These are phyloP conservation scores for Parnassius mnemosyne DNA, from an alignment of 2,888 invertebrate genomes.

Conservation along the genomic window DNA sequence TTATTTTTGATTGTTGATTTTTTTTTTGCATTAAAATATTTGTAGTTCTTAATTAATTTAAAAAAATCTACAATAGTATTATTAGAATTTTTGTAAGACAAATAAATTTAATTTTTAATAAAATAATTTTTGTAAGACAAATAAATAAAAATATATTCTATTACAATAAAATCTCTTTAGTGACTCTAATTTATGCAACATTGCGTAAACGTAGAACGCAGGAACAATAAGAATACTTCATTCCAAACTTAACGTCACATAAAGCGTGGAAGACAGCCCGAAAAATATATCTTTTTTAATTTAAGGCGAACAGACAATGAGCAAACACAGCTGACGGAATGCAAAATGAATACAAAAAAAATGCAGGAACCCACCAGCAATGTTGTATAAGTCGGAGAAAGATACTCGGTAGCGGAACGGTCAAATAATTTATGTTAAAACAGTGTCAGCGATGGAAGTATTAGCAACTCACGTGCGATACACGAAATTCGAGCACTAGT, in stretches of 20 bases:
- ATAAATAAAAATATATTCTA: no score
- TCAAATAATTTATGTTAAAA: slow-evolving; percentile 69
- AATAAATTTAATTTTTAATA: no score
- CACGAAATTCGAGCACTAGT: slow-evolving; percentile 45
- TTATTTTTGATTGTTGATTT: no score
- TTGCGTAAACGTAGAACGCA: slow-evolving; percentile 61
- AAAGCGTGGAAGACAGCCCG: slow-evolving; percentile 68
- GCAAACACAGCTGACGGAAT: slow-evolving; percentile 77
- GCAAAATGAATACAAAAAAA: slow-evolving; percentile 69
- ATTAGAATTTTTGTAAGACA: not conserved
- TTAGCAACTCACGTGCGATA: slow-evolving; percentile 68
- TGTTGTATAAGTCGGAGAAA: slow-evolving; percentile 52
- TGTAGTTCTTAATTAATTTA: no score
- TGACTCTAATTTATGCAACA: slow-evolving; percentile 68
- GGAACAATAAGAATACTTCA: slow-evolving; percentile 73
- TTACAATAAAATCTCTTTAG: slow-evolving; percentile 47
- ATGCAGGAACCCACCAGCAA: slow-evolving; percentile 50
- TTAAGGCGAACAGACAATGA: slow-evolving; percentile 76
- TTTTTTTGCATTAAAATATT: no score
- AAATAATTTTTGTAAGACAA: no score
- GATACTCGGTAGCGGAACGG: slow-evolving; percentile 58
- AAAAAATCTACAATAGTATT: no score
- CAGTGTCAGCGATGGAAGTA: slow-evolving; percentile 66
- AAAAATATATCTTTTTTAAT: slow-evolving; percentile 70
- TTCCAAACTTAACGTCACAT: slow-evolving; percentile 77